Evolutionary conservation across 2,113 vertebrate genomes (phyloP).

Genomic region (Labrus mixtus): DNA sequence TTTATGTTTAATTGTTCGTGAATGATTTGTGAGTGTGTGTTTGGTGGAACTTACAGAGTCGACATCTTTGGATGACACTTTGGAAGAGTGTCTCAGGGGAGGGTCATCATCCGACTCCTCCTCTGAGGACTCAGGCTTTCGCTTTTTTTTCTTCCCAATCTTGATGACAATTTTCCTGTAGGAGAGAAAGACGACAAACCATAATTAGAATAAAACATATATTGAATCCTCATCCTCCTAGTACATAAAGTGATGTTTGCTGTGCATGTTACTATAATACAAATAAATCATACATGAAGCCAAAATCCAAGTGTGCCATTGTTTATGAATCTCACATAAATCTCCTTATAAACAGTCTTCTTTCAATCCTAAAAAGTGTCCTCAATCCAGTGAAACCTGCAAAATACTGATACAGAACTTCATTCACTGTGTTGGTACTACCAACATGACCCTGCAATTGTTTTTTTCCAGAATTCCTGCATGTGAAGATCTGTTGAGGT

Average conservation of each 20-base stretch:
- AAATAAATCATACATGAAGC: neutral
- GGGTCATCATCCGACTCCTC: conserved; percentile 92
- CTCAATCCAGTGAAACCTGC: neutral
- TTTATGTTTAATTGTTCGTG: neutral
- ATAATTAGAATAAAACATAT: neutral
- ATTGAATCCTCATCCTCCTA: too few relatives aligned
- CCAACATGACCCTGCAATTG: too few relatives aligned
- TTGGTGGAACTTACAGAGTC: conserved; percentile 86
- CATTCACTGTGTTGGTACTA: too few relatives aligned
- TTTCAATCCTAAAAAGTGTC: too few relatives aligned
- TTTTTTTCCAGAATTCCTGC: too few relatives aligned
- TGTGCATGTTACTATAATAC: neutral
- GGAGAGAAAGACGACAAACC: conserved; percentile 11
- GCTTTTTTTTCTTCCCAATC: conserved; percentile 96
- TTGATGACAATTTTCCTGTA: conserved; percentile 97
- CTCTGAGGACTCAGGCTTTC: conserved; percentile 95
- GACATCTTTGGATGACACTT: conserved; percentile 82
- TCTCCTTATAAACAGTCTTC: too few relatives aligned
- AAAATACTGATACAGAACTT: too few relatives aligned
- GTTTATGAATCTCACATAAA: too few relatives aligned
- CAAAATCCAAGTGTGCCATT: too few relatives aligned
- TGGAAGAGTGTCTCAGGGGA: conserved; percentile 80
- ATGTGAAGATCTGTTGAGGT: too few relatives aligned
- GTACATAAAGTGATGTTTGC: neutral
- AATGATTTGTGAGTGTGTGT: neutral